A percentile compares a stretch with the other conserved stretches of the same genome.
These are phyloP conservation scores for Sipha flava DNA, from an alignment of 1,140 invertebrate species.

Conservation along the genomic window DNA sequence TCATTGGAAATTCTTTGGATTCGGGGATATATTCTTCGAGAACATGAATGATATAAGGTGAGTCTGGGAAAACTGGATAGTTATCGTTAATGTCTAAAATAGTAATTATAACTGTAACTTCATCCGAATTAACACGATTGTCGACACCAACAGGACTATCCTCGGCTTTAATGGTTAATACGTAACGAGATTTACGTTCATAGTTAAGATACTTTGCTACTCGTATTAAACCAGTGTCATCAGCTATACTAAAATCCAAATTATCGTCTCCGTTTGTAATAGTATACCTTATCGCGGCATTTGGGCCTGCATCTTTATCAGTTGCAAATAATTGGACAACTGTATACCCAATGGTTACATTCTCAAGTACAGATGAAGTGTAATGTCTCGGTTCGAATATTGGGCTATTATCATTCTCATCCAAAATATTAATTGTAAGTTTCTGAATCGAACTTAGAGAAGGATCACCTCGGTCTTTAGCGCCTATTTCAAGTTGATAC, in stretches of 20 bases:
- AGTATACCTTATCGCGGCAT: slow-evolving; percentile 78
- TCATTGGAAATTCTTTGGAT: slow-evolving; percentile 65
- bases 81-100: slow-evolving; percentile 93
- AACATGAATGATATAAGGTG: slow-evolving; percentile 83
- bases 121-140: slow-evolving; percentile 54
- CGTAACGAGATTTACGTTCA: slow-evolving; percentile 75
- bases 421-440: slow-evolving; percentile 67
- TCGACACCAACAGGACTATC: slow-evolving; percentile 66
- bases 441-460: slow-evolving; percentile 60
- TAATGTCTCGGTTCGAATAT: slow-evolving; percentile 82
- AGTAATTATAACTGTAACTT: slow-evolving; percentile 53
- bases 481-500: slow-evolving; percentile 72
- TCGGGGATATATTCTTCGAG: slow-evolving; percentile 60
- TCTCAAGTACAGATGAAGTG: slow-evolving; percentile 77
- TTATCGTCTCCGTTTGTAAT: slow-evolving; percentile 83
- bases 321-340: slow-evolving; percentile 84
- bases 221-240: slow-evolving; percentile 77
- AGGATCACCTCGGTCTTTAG: slow-evolving; percentile 80
- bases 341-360: slow-evolving; percentile 84
- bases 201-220: slow-evolving; percentile 87
- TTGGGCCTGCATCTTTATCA: slow-evolving; percentile 80
- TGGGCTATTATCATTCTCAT: slow-evolving; percentile 91
- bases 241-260: slow-evolving; percentile 79
- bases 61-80: slow-evolving; percentile 80
- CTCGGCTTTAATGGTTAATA: slow-evolving; percentile 75